phyloP scores from a whole-genome alignment of 2,797 vertebrate genomes.

The Falco concolor region DNA sequence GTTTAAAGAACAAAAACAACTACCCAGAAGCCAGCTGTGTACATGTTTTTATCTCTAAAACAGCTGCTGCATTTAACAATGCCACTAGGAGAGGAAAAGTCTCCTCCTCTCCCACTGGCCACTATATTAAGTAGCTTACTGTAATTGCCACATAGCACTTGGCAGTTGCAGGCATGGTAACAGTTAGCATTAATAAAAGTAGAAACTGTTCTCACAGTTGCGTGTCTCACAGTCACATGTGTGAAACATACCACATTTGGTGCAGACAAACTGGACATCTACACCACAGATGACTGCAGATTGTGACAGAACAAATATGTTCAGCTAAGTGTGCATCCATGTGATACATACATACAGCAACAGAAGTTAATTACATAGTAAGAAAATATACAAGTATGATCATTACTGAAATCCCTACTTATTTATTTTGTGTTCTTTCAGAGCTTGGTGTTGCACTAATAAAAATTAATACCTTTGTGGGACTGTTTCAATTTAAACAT shows the following conservation, averaged over 20 bases:
- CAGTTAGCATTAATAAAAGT: constrained; percentile 55
- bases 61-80: constrained; percentile 48
- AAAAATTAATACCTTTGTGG: background rate
- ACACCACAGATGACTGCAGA: background rate
- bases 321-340: background rate
- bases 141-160: constrained; percentile 49
- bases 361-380: background rate
- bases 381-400: background rate
- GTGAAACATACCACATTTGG: constrained; percentile 20
- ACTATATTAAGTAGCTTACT: constrained; percentile 52
- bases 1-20: constrained; percentile 41
- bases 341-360: background rate
- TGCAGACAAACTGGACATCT: background rate
- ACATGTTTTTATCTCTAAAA: constrained; percentile 44
- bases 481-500: background rate
- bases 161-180: constrained; percentile 49
- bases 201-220: constrained; percentile 40
- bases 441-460: background rate
- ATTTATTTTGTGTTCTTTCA: background rate
- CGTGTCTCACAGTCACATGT: constrained; percentile 1
- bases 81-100: background rate
- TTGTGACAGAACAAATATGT: background rate
- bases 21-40: constrained; percentile 60
- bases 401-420: background rate
- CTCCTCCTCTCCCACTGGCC: constrained; percentile 53